Evolutionary conservation across 92 coral and sea anemone genomes (phyloP).

Genomic region (Bergia sp.): DNA sequence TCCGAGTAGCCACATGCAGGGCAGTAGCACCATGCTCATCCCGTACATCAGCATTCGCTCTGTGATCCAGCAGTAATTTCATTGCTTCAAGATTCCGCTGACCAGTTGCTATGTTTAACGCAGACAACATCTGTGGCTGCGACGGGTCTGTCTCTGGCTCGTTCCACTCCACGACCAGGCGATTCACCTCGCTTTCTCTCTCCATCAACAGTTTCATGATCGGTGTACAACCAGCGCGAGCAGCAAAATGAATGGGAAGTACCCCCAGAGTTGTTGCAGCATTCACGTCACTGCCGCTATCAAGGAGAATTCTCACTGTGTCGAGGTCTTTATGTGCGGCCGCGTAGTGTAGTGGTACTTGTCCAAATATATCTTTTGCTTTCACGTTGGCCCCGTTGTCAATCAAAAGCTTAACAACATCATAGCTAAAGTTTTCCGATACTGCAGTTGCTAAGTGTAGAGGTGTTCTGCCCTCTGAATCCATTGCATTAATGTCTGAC

Average conservation of each 20-base stretch:
- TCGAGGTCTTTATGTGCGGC: constrained; percentile 8
- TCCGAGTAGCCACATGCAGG: constrained; percentile 17
- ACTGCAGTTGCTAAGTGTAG: background rate
- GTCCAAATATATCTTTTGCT: constrained; percentile 35
- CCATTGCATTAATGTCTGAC: background rate
- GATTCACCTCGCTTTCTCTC: constrained; percentile 22
- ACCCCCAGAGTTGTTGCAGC: constrained; percentile 8
- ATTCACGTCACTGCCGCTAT: constrained; percentile 19
- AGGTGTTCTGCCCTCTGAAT: background rate
- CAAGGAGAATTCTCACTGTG: constrained; percentile 22
- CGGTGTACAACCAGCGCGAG: constrained; percentile 12
- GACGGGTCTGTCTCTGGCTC: background rate
- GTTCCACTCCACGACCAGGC: constrained; percentile 10
- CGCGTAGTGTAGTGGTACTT: constrained; percentile 18
- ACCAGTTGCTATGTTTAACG: constrained; percentile 26
- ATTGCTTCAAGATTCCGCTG: constrained; percentile 37
- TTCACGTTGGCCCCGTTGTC: constrained; percentile 11
- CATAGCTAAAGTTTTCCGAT: constrained; percentile 24
- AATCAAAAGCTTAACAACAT: constrained; percentile 27
- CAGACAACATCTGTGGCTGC: constrained; percentile 21
- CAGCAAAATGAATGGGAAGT: constrained; percentile 26
- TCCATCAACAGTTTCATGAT: constrained; percentile 18
- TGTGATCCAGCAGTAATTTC: constrained; percentile 25
- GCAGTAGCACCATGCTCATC: constrained; percentile 7
- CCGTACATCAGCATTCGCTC: constrained; percentile 14